Evolutionary conservation across 2,113 vertebrate genomes (phyloP).

Genomic region (Odontophorus gujanensis): DNA sequence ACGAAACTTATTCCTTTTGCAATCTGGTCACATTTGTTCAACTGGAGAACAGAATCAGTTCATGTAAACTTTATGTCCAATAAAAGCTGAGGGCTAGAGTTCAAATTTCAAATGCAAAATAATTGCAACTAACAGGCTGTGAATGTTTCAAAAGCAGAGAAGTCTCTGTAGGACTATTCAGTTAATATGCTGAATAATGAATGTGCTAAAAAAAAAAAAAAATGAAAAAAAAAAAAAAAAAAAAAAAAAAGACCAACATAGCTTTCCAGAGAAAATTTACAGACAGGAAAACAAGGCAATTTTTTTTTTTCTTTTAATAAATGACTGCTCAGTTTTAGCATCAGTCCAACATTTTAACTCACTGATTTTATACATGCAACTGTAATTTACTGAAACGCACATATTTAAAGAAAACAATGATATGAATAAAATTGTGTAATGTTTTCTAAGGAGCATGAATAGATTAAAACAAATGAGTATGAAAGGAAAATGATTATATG

Average conservation of each 20-base stretch:
- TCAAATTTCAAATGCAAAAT: conserved; percentile 48
- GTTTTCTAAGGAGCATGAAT: not conserved
- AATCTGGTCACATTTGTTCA: not conserved
- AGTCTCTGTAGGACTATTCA: not conserved
- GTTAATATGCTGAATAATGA: conserved; percentile 21
- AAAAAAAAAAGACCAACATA: not conserved
- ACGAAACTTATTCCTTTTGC: not conserved
- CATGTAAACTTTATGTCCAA: not conserved
- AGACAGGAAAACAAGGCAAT: conserved; percentile 10
- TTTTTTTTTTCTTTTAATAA: conserved; percentile 16
- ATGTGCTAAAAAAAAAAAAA: not conserved
- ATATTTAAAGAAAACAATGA: conserved; percentile 19
- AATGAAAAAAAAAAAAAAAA: not conserved
- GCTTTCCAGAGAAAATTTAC: conserved; percentile 32
- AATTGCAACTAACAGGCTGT: conserved; percentile 11
- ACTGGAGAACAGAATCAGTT: not conserved
- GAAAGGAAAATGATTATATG: not conserved
- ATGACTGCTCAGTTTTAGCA: not conserved
- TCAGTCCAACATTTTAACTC: conserved; percentile 21
- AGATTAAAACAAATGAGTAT: conserved; percentile 25
- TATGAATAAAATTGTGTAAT: conserved; percentile 20
- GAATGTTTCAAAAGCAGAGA: conserved; percentile 43
- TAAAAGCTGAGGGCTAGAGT: not conserved
- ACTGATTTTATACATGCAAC: conserved; percentile 5
- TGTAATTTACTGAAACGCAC: conserved; percentile 17